phyloP scores from a whole-genome alignment of 2,888 invertebrate genomes.

The Campoplex capitator region DNA sequence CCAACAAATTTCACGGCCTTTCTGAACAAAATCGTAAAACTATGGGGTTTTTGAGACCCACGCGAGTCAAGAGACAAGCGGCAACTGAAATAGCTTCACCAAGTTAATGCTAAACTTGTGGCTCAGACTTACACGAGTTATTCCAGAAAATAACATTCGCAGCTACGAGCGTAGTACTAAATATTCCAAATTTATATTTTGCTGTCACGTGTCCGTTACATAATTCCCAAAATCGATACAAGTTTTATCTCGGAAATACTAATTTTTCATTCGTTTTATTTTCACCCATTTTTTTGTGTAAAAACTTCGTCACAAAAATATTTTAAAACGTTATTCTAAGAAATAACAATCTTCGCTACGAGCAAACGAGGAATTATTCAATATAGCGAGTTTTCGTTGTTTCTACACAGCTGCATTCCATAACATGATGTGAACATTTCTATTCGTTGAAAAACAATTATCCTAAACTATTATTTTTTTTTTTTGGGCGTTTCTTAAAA shows the following conservation, averaged over 20 bases:
- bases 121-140: conserved; percentile 52
- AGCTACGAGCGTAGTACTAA: not conserved
- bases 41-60: conserved; percentile 70
- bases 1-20: not conserved
- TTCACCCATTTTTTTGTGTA: not conserved
- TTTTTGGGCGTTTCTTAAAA: no score
- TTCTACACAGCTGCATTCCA: no score
- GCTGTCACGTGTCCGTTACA: not conserved
- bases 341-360: no score
- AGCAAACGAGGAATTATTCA: no score
- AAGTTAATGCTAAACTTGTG: conserved; percentile 71
- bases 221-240: not conserved
- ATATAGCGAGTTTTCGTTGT: no score
- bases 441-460: no score
- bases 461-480: no score
- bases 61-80: conserved; percentile 78
- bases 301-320: not conserved
- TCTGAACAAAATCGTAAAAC: not conserved
- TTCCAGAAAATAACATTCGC: conserved; percentile 50
- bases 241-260: no score
- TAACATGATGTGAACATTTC: no score
- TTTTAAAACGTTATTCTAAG: no score
- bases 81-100: conserved; percentile 82
- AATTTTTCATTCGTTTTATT: not conserved
- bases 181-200: conserved; percentile 1